phyloP scores from a whole-genome alignment of 1,140 invertebrate species.

The Sinella curviseta region DNA sequence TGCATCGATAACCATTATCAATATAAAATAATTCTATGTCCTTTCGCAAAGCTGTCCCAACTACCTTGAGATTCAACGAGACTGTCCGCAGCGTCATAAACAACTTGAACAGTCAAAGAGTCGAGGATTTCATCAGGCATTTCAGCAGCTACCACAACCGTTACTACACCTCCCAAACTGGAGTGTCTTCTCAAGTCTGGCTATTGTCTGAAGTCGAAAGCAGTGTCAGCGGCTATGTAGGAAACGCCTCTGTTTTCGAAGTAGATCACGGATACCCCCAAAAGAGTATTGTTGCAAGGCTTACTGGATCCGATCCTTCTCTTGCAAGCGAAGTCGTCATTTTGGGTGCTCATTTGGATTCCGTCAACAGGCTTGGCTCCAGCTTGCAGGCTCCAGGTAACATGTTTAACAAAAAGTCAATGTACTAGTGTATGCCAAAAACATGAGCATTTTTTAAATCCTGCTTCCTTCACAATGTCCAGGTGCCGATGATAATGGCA shows the following conservation, averaged over 20 bases:
- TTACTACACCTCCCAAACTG: conserved; percentile 17
- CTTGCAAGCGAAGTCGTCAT: conserved; percentile 24
- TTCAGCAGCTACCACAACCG: conserved; percentile 26
- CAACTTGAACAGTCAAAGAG: neutral
- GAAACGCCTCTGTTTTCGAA: neutral
- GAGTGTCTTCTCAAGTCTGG: neutral
- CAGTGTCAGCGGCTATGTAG: neutral
- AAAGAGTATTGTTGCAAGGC: conserved; percentile 30
- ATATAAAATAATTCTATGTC: neutral
- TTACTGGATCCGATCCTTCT: conserved; percentile 17
- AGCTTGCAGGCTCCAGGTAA: neutral
- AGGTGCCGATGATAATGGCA: conserved; percentile 30
- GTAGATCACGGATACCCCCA: conserved; percentile 27
- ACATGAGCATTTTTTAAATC: neutral
- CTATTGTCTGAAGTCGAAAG: conserved; percentile 16
- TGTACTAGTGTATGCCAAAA: no score
- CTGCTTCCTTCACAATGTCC: neutral
- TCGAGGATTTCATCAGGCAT: neutral
- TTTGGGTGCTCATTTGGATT: conserved; percentile 36
- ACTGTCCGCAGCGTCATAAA: neutral
- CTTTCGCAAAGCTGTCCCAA: neutral
- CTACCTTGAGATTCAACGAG: neutral
- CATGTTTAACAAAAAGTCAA: neutral
- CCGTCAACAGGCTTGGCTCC: neutral
- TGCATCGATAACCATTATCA: no score